Evolutionary conservation across 1,140 invertebrate genomes (phyloP), one percentile per base, ranked within the genome.

Genomic region (Drosophila ercepeae): DNA sequence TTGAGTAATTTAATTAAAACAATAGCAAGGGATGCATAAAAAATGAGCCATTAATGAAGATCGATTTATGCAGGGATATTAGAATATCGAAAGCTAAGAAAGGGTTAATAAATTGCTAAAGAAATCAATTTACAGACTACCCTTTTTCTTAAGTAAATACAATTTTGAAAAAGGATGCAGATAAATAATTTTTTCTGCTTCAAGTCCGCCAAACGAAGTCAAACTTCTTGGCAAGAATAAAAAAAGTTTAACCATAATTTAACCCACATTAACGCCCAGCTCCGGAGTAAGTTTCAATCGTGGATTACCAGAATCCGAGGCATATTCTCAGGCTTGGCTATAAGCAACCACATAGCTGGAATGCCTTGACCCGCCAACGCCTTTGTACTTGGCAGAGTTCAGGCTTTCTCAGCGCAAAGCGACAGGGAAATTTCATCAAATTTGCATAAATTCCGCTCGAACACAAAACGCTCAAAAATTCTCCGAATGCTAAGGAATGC

Each of bases 371-470:
- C 69, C 78, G 57, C 57, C 59, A 49, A 19, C 21, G 57, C 36
- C 41, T 9, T 45, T 53, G 21, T 21, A 21, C 21, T 21, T 4
- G 2, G 29, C 11, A n/a, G 29, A 32, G 29, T 32, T 32, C 29
- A 29, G 27, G 27, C 27, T 9, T 29, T 29, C 27, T 9, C 7
- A 8, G 29, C 29, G 4, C 9, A 46, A 64, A 67, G 50, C 51
- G 59, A 55, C 46, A 61, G 63, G 65, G 67, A 71, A 71, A 71
- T 71, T 73, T 82, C 57, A 77, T 77, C 52, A 58, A 75, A 86
- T 86, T 88, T 82, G 63, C 82, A 86, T 86, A 86, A 86, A 86
- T 82, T 82, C 82, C 77, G 68, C 63, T 88, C 74, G 74, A 70
- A 82, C 48, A 75, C 50, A 71, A 78, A 86, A 86, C 82, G 82